Base-by-base conservation (phyloP, 2,888 invertebrate genomes). In the Tanytarsus gracilentus region DNA sequence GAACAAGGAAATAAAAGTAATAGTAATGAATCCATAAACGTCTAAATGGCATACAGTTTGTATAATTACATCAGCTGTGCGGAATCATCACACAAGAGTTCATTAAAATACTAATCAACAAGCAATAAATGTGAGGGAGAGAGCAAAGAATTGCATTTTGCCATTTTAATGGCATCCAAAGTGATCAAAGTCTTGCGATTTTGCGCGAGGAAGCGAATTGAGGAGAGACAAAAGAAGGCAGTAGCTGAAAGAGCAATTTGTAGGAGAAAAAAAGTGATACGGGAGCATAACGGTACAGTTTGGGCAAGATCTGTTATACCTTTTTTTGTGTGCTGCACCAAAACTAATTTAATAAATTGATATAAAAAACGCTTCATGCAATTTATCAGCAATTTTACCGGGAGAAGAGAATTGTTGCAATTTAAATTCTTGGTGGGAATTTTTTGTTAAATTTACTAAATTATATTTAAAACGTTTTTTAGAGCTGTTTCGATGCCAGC, bases 21-120 rank as follows among this genome's bases (percentile, higher is more conserved):
- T 14, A 56, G 25, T 55, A 56, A 56, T 56, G 56, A 56, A 56
- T 26, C 56, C 29, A 56, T 56, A 56, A 56, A 56, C 29, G 44
- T 56, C 44, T 56, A 56, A 40, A 44, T 36, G 44, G 44, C 29
- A 26, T 56, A 39, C 36, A 21, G 36, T 26, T 56, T 26, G 16
- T 36, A 39, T 44, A 56, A 56, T 56, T 56, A 56, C 44, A 55
- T 55, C 55, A 55, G 39, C 55, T 16, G n/a, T n/a, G 40, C 39
- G 11, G 44, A 40, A 44, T 39, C 44, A 56, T 56, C 44, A 40
- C 14, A 8, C 16, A 50, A 56, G 44, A 56, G 39, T 56, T 56
- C 56, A 44, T 56, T 56, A 44, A 18, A 40, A n/a, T n/a, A 39
- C 44, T 56, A 56, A 56, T 56, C 56, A 56, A 56, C 44, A 44